A percentile compares a stretch with the other conserved stretches of the same genome.
Evolutionary conservation across 2,888 invertebrate genomes (phyloP).

Genomic region (Leptinotarsa juncta): DNA sequence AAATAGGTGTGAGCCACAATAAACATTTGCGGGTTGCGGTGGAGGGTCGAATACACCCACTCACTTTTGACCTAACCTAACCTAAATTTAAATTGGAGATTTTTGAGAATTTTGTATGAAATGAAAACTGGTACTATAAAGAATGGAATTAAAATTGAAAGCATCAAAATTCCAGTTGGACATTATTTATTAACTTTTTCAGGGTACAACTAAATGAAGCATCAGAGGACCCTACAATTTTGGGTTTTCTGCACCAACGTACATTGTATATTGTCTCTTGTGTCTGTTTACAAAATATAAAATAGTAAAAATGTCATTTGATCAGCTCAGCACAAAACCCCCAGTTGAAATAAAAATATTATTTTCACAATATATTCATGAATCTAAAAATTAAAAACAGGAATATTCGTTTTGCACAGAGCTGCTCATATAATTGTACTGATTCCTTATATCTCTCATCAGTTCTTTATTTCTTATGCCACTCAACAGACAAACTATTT

Average conservation of each 20-base stretch:
- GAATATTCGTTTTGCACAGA: neutral
- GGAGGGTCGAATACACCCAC: too few relatives aligned
- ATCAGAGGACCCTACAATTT: slow-evolving; percentile 18
- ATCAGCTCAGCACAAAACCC: neutral
- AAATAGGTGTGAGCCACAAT: too few relatives aligned
- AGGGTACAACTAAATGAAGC: slow-evolving; percentile 22
- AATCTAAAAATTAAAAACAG: neutral
- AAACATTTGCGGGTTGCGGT: too few relatives aligned
- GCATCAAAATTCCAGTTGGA: too few relatives aligned
- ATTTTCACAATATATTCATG: neutral
- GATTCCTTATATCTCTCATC: slow-evolving; percentile 3
- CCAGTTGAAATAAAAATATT: neutral
- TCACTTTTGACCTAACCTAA: too few relatives aligned
- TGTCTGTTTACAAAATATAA: slow-evolving; percentile 13
- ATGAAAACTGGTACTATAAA: too few relatives aligned
- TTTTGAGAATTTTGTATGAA: too few relatives aligned
- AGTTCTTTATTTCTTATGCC: neutral
- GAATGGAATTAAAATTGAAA: too few relatives aligned
- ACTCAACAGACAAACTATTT: neutral
- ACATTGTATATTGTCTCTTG: slow-evolving; percentile 22
- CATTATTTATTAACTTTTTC: slow-evolving; percentile 10
- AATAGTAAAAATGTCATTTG: slow-evolving; percentile 20
- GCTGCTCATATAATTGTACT: slow-evolving; percentile 12
- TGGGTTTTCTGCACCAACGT: slow-evolving; percentile 13
- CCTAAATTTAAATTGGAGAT: too few relatives aligned